Evolutionary conservation across 2,888 invertebrate species (phyloP).

Genomic region (Serrognathus titanus): DNA sequence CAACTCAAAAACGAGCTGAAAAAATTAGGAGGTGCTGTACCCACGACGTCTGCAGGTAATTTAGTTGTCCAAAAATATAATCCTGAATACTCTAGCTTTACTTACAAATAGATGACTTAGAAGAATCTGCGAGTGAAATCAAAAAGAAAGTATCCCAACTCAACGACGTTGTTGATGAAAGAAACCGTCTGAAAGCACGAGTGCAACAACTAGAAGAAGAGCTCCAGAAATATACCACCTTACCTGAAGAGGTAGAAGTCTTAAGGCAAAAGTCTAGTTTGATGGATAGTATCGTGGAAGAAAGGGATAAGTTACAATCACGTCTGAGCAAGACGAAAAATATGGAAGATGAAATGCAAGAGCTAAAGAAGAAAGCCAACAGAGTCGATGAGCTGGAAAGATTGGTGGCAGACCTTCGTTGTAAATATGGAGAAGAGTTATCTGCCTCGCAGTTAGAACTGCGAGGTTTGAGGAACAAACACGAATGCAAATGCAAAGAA

Average conservation of each 20-base stretch:
- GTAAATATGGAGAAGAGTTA: slow-evolving; percentile 10
- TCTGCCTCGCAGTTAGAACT: slow-evolving; percentile 7
- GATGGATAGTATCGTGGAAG: slow-evolving; percentile 34
- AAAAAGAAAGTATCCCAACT: too few relatives aligned
- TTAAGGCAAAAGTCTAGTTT: slow-evolving; percentile 32
- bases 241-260: slow-evolving; percentile 34
- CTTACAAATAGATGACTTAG: too few relatives aligned
- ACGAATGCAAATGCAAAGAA: slow-evolving; percentile 16
- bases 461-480: slow-evolving; percentile 8
- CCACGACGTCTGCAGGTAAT: background rate
- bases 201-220: slow-evolving; percentile 35
- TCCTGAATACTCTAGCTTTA: too few relatives aligned
- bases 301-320: slow-evolving; percentile 35
- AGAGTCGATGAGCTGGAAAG: slow-evolving; percentile 33
- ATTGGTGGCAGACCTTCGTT: slow-evolving; percentile 20
- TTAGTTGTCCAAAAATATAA: too few relatives aligned
- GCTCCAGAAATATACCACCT: slow-evolving; percentile 30
- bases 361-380: slow-evolving; percentile 22
- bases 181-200: slow-evolving; percentile 32
- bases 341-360: slow-evolving; percentile 30
- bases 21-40: background rate
- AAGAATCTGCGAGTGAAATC: too few relatives aligned
- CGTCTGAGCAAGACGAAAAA: slow-evolving; percentile 31
- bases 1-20: slow-evolving; percentile 30
- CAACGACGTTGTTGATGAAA: slow-evolving; percentile 22